phyloP scores from a whole-genome alignment of 2,888 invertebrate species.

The Sympetrum striolatum region DNA sequence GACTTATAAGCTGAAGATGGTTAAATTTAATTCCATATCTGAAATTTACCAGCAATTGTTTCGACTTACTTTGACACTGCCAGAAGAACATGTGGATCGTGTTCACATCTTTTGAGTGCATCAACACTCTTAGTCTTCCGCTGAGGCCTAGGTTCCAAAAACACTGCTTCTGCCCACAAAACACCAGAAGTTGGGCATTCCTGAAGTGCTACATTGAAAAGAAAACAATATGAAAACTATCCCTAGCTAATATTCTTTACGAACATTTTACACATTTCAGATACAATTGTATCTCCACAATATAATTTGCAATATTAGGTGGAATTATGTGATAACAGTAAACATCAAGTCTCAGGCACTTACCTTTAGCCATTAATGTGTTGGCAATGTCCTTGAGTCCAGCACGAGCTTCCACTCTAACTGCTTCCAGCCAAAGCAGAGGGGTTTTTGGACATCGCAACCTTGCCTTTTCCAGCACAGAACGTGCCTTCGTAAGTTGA shows the following conservation, averaged over 20 bases:
- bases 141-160: conserved; percentile 94
- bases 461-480: conserved; percentile 95
- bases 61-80: conserved; percentile 84
- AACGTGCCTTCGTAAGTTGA: conserved; percentile 91
- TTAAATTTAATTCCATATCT: too few relatives aligned
- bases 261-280: too few relatives aligned
- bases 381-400: conserved; percentile 85
- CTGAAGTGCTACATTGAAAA: conserved; percentile 60
- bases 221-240: too few relatives aligned
- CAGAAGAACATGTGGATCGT: conserved; percentile 93
- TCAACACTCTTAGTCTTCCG: conserved; percentile 97
- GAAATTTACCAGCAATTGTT: not conserved
- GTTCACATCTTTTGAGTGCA: conserved; percentile 97
- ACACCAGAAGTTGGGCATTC: conserved; percentile 79
- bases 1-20: not conserved
- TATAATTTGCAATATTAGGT: too few relatives aligned
- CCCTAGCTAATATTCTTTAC: too few relatives aligned
- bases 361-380: conserved; percentile 91
- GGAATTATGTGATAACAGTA: not conserved
- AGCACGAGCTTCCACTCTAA: conserved; percentile 84
- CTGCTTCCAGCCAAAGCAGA: conserved; percentile 90
- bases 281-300: too few relatives aligned
- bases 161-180: conserved; percentile 98
- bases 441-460: conserved; percentile 90
- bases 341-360: not conserved